phyloP scores from a whole-genome alignment of 2,888 invertebrate species.

The Listrodromus nycthemerus region DNA sequence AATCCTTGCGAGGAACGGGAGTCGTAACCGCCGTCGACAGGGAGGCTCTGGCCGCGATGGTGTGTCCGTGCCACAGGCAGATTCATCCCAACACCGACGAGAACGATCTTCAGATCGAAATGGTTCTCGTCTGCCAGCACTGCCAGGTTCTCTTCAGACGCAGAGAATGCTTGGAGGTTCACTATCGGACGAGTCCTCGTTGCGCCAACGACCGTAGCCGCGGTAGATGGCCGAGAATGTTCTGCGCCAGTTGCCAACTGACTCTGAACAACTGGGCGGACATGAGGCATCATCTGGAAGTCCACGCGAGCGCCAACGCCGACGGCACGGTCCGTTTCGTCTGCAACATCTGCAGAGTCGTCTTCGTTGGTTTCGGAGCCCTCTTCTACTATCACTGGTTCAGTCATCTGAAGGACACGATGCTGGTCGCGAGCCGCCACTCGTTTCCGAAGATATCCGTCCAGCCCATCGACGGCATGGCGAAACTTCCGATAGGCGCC shows the following conservation, averaged over 20 bases:
- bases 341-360: slow-evolving; percentile 80
- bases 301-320: slow-evolving; percentile 71
- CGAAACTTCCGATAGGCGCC: slow-evolving; percentile 59
- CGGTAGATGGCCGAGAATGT: slow-evolving; percentile 73
- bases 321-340: slow-evolving; percentile 73
- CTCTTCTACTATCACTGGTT: slow-evolving; percentile 79
- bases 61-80: slow-evolving; percentile 77
- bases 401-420: slow-evolving; percentile 75
- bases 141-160: slow-evolving; percentile 78
- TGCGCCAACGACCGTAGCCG: slow-evolving; percentile 69
- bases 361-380: slow-evolving; percentile 77
- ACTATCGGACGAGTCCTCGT: slow-evolving; percentile 71
- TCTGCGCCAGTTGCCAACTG: slow-evolving; percentile 76
- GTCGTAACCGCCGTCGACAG: background rate
- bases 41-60: slow-evolving; percentile 42
- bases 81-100: slow-evolving; percentile 60
- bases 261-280: slow-evolving; percentile 73
- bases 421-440: slow-evolving; percentile 76
- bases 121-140: slow-evolving; percentile 76
- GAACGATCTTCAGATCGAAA: slow-evolving; percentile 76
- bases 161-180: slow-evolving; percentile 78
- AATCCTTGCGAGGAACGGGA: background rate
- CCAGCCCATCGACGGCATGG: slow-evolving; percentile 66
- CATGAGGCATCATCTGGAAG: slow-evolving; percentile 75
- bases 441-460: slow-evolving; percentile 77